These are phyloP conservation scores for Linurgus olivaceus DNA, from an alignment of 2,797 vertebrate genomes.

Conservation along the genomic window DNA sequence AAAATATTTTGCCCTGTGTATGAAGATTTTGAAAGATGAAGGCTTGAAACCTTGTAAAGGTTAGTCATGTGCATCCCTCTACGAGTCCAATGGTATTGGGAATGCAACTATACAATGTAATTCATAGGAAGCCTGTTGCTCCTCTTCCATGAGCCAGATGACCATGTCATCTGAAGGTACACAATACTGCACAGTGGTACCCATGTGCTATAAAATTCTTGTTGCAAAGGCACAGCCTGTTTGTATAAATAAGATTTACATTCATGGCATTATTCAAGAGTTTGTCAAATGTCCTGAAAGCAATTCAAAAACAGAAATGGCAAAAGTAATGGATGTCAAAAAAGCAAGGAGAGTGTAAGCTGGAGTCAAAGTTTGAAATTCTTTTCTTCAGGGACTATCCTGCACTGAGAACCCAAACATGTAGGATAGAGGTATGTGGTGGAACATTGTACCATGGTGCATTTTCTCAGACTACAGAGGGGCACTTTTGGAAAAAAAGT, in stretches of 20 bases:
- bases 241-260: neutral
- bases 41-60: neutral
- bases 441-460: rapidly evolving
- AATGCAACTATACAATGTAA: neutral
- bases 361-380: neutral
- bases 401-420: neutral
- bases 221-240: neutral
- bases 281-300: neutral
- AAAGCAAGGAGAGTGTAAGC: neutral
- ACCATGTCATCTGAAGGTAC: neutral
- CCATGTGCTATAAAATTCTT: neutral
- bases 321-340: neutral
- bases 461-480: neutral
- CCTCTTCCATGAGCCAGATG: neutral
- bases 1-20: neutral
- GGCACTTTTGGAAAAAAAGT: neutral
- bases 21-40: neutral
- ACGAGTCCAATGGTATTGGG: neutral
- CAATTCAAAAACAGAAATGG: neutral
- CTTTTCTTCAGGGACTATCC: neutral
- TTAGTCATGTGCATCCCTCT: neutral
- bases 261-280: neutral
- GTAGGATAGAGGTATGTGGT: neutral
- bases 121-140: neutral
- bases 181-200: neutral